Evolutionary conservation across 2,797 vertebrate genomes (phyloP).

Genomic region (Melanitta fusca): DNA sequence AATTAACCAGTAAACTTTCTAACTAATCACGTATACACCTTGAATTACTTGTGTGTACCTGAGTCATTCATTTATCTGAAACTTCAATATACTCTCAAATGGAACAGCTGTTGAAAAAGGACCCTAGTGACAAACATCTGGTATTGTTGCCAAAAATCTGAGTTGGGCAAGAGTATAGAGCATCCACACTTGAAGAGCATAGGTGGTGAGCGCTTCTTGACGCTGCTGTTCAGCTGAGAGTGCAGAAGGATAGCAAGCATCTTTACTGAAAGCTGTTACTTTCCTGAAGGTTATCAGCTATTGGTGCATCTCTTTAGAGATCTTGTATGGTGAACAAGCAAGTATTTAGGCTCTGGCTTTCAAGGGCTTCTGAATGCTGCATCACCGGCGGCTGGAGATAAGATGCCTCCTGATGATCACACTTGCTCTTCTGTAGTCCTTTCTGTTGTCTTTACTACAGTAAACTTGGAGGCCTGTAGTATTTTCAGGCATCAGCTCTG

Average conservation of each 20-base stretch:
- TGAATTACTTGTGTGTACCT: neutral
- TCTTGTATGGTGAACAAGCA: neutral
- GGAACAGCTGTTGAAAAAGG: neutral
- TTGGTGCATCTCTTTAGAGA: neutral
- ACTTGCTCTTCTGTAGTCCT: neutral
- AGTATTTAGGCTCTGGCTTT: neutral
- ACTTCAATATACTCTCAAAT: rapidly evolving
- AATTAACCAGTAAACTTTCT: neutral
- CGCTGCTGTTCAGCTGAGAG: neutral
- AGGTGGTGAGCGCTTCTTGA: rapidly evolving
- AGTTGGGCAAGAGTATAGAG: neutral
- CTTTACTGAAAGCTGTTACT: neutral
- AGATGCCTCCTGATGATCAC: neutral
- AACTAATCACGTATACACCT: rapidly evolving
- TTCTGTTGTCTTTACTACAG: neutral
- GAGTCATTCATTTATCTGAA: neutral
- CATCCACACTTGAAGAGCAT: rapidly evolving
- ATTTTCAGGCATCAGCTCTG: neutral
- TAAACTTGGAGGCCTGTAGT: neutral
- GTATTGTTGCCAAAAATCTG: neutral
- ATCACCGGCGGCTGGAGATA: neutral
- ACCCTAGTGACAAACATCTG: neutral
- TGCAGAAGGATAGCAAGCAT: neutral
- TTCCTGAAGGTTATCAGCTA: neutral
- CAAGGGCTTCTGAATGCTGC: neutral